Evolutionary conservation across 1,140 invertebrate genomes (phyloP), one percentile per base, ranked within the genome.

Genomic region (Lethrus apterus): DNA sequence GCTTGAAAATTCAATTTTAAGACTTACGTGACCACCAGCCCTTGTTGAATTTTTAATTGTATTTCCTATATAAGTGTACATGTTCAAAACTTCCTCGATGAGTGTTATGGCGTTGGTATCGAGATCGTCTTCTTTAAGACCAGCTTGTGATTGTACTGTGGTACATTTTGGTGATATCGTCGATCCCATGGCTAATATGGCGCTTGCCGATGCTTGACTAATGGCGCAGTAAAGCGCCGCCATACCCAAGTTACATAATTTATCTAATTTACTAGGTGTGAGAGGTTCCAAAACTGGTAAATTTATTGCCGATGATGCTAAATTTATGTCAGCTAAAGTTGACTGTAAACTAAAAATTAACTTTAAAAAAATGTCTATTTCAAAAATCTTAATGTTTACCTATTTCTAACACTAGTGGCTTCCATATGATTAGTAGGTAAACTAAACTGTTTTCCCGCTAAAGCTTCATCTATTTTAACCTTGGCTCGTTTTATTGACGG

Each of bases 241-340:
- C 83, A 70, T 68, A 79, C 89, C 58, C 76, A 85, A 72, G 80
- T 84, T 53, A 75, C 86, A 85, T 18, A 95, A 71, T 60, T 89
- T 87, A 30, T 84, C 78, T 36, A 95, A 76, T 58, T 89, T 81
- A 2, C 77, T 77, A 0, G 82, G 74, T 3, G 84, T 91, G 33
- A 95, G 70, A 0, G 91, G 91, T 66, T 95, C 91, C 17, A 93
- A 64, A 43, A 92, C 79, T 1, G 89, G 91, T 43, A 95, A 66
- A 10, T 84, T 85, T 45, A 93, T 73, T 1, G 89, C 87, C 52
- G 82, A 80, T 58, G 81, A 84, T 24, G 90, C 80, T 33, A 93
- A 80, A 32, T 80, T 82, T 30, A 93, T 80, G 60, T 95, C 92
- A 51, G 83, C 83, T 15, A 89, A 76, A 20, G 91, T 70, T 44